Conservation (phyloP, 2,113 vertebrate species). For the Gadus macrocephalus region DNA sequence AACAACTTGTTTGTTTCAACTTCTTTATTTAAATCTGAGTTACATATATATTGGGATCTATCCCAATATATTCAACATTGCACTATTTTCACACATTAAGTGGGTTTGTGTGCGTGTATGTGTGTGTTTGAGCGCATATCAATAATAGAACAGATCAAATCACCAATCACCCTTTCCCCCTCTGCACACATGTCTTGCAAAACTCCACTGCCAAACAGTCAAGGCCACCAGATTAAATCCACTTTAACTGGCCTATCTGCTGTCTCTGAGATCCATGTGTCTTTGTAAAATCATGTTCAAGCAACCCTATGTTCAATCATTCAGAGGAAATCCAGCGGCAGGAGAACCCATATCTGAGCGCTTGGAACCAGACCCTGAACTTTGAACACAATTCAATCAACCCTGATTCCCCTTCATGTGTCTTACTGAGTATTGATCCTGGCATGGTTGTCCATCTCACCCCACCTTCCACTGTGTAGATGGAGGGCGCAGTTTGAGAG, state of each 20-base stretch:
- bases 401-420: no score
- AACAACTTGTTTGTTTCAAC: background rate
- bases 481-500: no score
- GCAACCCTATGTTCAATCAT: no score
- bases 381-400: no score
- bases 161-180: background rate
- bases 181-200: background rate
- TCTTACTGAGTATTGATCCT: no score
- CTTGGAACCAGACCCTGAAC: no score
- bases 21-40: background rate
- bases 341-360: no score
- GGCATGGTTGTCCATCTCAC: no score
- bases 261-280: background rate
- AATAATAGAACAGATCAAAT: background rate
- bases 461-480: no score
- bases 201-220: background rate
- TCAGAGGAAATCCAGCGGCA: no score
- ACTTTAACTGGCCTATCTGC: no score
- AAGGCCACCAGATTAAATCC: background rate
- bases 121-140: conserved; percentile 10
- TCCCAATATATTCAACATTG: background rate
- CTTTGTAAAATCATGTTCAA: background rate
- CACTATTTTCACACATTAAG: background rate
- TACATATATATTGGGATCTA: background rate
- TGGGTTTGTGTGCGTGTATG: conserved; percentile 15